phyloP scores from a whole-genome alignment of 92 coral and sea anemone species.

The Diadumene lineata region DNA sequence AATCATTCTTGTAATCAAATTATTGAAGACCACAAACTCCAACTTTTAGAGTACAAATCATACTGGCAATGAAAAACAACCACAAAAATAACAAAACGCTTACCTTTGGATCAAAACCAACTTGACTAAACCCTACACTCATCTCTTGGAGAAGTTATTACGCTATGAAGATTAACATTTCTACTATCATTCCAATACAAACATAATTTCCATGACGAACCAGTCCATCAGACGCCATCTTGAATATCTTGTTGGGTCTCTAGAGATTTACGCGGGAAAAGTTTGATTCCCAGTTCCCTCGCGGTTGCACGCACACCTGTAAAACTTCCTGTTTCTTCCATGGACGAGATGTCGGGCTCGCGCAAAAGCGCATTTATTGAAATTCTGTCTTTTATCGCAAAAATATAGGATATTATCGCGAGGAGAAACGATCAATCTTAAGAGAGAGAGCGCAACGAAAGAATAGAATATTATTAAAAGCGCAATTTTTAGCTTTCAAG shows the following conservation, averaged over 20 bases:
- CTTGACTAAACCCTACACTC: constrained; percentile 97
- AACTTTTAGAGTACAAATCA: not conserved
- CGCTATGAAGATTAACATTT: not conserved
- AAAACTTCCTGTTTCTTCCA: no score
- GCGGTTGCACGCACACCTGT: constrained; percentile 2
- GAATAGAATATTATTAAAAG: no score
- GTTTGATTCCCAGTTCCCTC: constrained; percentile 48
- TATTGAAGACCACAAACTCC: not conserved
- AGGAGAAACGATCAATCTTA: no score
- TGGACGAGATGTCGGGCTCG: no score
- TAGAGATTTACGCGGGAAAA: constrained; percentile 53
- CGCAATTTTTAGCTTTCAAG: no score
- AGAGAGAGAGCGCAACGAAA: no score
- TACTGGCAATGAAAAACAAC: not conserved
- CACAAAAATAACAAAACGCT: not conserved
- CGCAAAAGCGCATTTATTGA: no score
- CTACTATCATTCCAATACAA: not conserved
- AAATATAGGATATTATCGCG: no score
- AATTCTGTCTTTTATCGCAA: no score
- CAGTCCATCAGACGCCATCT: constrained; percentile 33
- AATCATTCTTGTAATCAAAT: not conserved
- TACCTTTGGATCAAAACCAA: constrained; percentile 97
- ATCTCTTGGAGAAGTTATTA: constrained; percentile 13
- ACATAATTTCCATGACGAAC: not conserved
- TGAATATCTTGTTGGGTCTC: constrained; percentile 30